Evolutionary conservation across 1,140 invertebrate genomes (phyloP), one percentile per base, ranked within the genome.

Genomic region (Platyura marginata): DNA sequence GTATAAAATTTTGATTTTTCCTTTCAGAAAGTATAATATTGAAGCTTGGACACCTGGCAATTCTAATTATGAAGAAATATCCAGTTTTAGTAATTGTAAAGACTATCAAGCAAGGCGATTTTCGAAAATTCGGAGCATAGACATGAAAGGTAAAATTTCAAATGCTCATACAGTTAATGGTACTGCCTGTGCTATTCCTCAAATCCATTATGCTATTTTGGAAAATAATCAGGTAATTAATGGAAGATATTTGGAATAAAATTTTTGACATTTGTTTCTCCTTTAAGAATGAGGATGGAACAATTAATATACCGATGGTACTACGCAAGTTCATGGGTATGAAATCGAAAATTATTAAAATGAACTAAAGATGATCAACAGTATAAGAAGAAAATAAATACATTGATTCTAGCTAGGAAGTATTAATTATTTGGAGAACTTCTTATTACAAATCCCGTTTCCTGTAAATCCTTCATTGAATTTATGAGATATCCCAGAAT

Each of bases 11-110:
- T 35, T 42, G 21, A 48, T 21, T 47, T 41, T 46, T 46, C 43
- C 41, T 59, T 62, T 39, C 46, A 74, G 74, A 41, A 98, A 98
- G 70, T 86, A 82, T 66, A 95, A 98, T 59, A 85, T 98, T 45
- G 95, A 99, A 70, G 82, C 89, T 11, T 98, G 90, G 89, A 81
- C 98, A 78, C 89, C 92, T 11, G 87, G 84, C 0, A 70, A 77
- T 44, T 68, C 77, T 45, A 66, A 72, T 39, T 95, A 74, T 69
- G 92, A 90, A 20, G 92, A 96, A 70, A 80, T 99, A 45, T 95
- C 91, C 2, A 97, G 92, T 62, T 88, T 90, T 48, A 97, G 92
- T 46, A 93, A 98, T 65, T 99, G 95, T 57, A 94, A 89, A 8
- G 90, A 96, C 64, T 98, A 81, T 63, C 93, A 97, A 65, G 79